Percentiles rank a stretch among this genome's conserved stretches.
Conservation (phyloP, 2,888 invertebrate genomes). For the Flexamia atlantica region DNA sequence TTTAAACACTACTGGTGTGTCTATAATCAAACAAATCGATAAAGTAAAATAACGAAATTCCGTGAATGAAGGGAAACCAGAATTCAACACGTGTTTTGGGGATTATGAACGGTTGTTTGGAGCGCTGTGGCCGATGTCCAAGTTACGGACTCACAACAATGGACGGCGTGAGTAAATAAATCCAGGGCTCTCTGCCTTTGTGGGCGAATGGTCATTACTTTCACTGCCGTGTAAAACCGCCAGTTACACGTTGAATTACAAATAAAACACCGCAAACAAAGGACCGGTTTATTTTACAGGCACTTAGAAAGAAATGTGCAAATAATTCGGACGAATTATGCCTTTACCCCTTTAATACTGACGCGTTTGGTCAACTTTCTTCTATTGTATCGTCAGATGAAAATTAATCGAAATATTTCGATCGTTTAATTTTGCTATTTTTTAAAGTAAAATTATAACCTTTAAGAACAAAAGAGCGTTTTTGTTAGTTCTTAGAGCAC, state of each 20-base stretch:
- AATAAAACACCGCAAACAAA: constrained; percentile 11
- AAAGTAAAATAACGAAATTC: too few species aligned
- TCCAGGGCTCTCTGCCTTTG: constrained; percentile 19
- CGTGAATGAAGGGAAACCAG: too few species aligned
- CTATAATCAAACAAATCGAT: too few species aligned
- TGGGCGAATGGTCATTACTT: constrained; percentile 30
- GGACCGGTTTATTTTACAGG: constrained; percentile 29
- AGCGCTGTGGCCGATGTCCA: neutral
- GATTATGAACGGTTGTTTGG: neutral
- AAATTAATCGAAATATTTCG: too few species aligned
- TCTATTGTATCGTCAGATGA: neutral
- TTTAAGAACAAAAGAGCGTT: too few species aligned
- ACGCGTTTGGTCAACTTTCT: neutral
- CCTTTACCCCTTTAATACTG: neutral
- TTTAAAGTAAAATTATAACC: too few species aligned
- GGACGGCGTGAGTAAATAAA: constrained; percentile 28
- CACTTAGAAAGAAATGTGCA: neutral
- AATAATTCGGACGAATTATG: neutral
- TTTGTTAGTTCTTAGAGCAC: too few species aligned
- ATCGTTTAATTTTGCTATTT: too few species aligned
- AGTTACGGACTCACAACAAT: constrained; percentile 10
- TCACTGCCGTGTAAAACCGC: constrained; percentile 23
- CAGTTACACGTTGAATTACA: constrained; percentile 34
- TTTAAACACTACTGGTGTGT: too few species aligned
- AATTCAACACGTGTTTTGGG: constrained; percentile 19